Conservation (phyloP, 2,797 vertebrate species). For the Sardinella longiceps region DNA sequence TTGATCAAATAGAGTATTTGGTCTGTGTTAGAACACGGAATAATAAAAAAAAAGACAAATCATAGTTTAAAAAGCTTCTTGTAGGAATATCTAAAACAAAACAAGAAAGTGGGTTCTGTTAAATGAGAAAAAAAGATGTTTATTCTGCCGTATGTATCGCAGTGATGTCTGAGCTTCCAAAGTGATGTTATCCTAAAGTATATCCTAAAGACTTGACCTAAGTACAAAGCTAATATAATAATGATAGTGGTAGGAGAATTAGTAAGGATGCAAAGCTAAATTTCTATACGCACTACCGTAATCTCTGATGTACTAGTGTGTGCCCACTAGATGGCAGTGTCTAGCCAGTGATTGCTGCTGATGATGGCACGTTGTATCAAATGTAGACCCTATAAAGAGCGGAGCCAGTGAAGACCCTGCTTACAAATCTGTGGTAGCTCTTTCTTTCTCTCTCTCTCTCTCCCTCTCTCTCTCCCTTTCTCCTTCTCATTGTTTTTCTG, state of each 20-base stretch:
- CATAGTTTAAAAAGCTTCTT: not conserved
- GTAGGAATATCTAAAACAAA: not conserved
- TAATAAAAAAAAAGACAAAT: not conserved
- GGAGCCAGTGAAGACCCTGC: not conserved
- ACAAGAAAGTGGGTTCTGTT: not conserved
- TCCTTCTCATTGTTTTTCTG: slow-evolving; percentile 17
- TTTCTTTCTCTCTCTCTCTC: slow-evolving; percentile 51
- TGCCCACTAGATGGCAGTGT: slow-evolving; percentile 17
- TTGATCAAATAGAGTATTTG: not conserved
- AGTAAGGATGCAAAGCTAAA: slow-evolving; percentile 23
- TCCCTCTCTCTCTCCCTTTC: not conserved
- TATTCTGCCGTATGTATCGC: slow-evolving; percentile 1
- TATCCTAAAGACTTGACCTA: slow-evolving; percentile 24
- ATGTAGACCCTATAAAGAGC: not conserved
- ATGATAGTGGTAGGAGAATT: not conserved
- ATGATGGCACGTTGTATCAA: slow-evolving; percentile 2
- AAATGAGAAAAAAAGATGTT: not conserved
- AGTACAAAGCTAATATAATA: slow-evolving; percentile 19
- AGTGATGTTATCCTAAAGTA: not conserved
- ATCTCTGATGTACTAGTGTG: slow-evolving; percentile 1
- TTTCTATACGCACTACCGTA: not conserved
- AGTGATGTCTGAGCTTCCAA: slow-evolving; percentile 23
- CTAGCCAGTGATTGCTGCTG: not conserved
- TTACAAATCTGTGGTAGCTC: slow-evolving; percentile 36
- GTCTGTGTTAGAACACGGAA: not conserved